Base-by-base conservation (phyloP, 2,888 invertebrate genomes). In the Brenthis daphne region DNA sequence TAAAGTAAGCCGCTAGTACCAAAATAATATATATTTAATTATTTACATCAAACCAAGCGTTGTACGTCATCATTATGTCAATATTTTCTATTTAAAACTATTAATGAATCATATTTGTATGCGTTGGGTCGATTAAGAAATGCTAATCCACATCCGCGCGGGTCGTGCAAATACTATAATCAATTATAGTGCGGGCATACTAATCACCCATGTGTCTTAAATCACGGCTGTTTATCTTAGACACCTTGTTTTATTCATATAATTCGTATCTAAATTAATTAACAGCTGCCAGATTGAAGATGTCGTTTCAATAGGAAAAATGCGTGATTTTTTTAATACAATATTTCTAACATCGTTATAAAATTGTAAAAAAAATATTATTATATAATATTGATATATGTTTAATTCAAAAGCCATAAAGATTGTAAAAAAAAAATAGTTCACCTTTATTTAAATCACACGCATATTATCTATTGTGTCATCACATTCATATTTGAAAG, bases 131-230 rank as follows among this genome's bases (percentile, higher is more conserved):
- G 64, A 69, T 70, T 74, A 74, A 68, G 74, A 74, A 75, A 75
- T 75, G 75, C 75, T 74, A 76, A 77, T 77, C 68, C 72, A 69
- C 72, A 77, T 77, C 77, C 76, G 76, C 71, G 61, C 64, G 56
- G 66, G 57, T 71, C 74, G 73, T 72, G 74, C 70, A 55, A 64
- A 64, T 68, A 72, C 70, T 69, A 64, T 72, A 74, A 73, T 73
- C 65, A 72, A 68, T 70, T 70, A 63, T 60, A 55, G 72, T 63
- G 75, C 74, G 73, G 75, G 68, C 75, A 75, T 75, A 74, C 71
- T 71, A 74, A 75, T 75, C 69, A 68, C 67, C 53, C 68, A 71
- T 74, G 57, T 75, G 71, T 68, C 67, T 72, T 67, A 67, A 69
- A 67, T 69, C 63, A 66, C 64, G 53, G 1, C 37, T 43, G 67